Base-by-base conservation (phyloP, 2,797 vertebrate genomes). In the Cephalopachus bancanus region DNA sequence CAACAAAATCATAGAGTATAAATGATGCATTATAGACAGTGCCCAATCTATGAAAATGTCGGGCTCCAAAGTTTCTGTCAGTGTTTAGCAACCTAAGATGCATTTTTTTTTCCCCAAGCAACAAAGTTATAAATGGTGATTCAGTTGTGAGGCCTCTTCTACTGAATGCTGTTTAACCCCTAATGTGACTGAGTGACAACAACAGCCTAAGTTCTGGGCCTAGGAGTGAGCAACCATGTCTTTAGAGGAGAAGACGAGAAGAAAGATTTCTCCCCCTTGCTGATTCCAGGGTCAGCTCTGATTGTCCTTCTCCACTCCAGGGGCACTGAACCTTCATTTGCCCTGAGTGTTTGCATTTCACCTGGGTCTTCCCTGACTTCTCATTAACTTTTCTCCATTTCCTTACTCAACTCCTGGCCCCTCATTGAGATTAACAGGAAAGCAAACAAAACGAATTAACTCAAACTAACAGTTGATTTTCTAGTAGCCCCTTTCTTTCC, bases 31-130 rank as follows among this genome's bases (percentile, higher is more conserved):
- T 85, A n/a, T 10, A 64, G 55, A 30, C 30, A 75, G 59, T n/a
- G 85, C 11, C 28, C 44, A 59, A 7, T 83, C 69, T 72, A 19
- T 17, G 80, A 53, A 81, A 91, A 74, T 51, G 37, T 59, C 0
- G 0, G 67, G 60, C 44, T 74, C n/a, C 37, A 44, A 59, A 74
- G 37, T 90, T 65, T 92, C 3, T 87, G 7, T 37, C 60, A 78
- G 49, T 76, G 57, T 80, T 96, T 86, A 90, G 84, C 78, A 85
- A 96, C 19, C 14, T n/a, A 74, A 71, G 53, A 76, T 49, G 24
- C 24, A 28, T 15, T 33, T 49, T 1, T 37, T 44, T 3, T 2
- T 12, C 7, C 5, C 49, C 3, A 30, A 75, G 65, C 67, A 51
- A 4, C 59, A 83, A 76, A 76, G 89, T 76, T 71, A 11, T 49